These are phyloP conservation scores for Bombus soroeensis DNA, from an alignment of 1,140 invertebrate species.

Conservation along the genomic window DNA sequence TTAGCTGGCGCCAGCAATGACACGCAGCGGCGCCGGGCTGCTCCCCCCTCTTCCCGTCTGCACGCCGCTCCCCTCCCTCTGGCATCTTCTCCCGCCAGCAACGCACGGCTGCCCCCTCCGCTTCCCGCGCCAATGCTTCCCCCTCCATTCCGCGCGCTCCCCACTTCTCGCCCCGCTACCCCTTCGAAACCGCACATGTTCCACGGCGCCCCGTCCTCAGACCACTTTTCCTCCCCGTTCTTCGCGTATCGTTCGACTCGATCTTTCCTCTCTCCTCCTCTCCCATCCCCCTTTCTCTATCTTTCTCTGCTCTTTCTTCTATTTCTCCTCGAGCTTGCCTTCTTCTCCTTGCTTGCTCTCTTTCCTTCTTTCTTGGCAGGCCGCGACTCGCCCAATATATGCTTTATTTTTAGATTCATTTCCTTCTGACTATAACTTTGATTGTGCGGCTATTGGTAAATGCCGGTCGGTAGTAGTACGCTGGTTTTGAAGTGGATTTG, in stretches of 20 bases:
- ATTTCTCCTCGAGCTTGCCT: constrained; percentile 8
- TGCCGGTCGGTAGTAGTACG: constrained; percentile 36
- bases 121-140: constrained; percentile 22
- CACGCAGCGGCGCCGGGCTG: constrained; percentile 76
- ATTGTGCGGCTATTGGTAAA: constrained; percentile 66
- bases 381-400: constrained; percentile 70
- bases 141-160: not conserved
- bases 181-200: constrained; percentile 55
- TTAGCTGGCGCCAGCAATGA: constrained; percentile 81
- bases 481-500: not conserved
- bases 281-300: not conserved
- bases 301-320: constrained; percentile 37
- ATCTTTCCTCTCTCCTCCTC: constrained; percentile 35
- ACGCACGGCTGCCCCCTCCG: constrained; percentile 9
- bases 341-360: constrained; percentile 34
- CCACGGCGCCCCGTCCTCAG: constrained; percentile 56
- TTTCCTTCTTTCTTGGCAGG: constrained; percentile 53
- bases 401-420: constrained; percentile 77
- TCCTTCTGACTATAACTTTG: constrained; percentile 72
- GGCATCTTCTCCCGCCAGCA: constrained; percentile 43
- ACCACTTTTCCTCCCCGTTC: constrained; percentile 33
- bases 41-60: constrained; percentile 43
- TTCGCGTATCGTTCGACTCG: constrained; percentile 20
- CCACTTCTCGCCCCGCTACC: constrained; percentile 4
- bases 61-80: not conserved